Evolutionary conservation across 2,888 invertebrate species (phyloP), one percentile per base, ranked within the genome.

Genomic region (Hypomecis punctinalis): DNA sequence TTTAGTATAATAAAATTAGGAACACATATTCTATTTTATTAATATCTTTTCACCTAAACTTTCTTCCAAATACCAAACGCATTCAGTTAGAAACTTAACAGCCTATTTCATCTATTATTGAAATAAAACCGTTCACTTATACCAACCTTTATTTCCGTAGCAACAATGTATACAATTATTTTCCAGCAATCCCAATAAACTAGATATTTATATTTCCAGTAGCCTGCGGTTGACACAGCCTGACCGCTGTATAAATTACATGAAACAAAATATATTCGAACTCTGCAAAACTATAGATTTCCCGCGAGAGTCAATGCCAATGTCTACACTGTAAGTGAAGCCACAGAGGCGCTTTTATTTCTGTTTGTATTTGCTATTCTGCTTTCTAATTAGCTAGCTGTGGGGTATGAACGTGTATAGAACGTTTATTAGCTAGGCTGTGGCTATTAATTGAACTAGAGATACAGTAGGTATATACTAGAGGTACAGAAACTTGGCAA

Each of bases 231-330:
- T 36, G 59, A 57, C 60, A 39, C 57, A 53, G 69, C 68, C 47
- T 59, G 59, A 72, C 71, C 73, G 57, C 70, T 63, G 67, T 75
- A 76, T 75, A 78, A 76, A 77, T 79, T 79, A 79, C 79, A 75
- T 74, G 23, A 23, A 23, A 23, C 23, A 72, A 79, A 78, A 76
- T 76, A 74, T 77, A 76, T 77, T 68, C 67, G 55, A 74, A 79
- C 67, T 76, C 71, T 63, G 69, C 73, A 69, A 72, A 75, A 65
- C 65, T 67, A 70, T 65, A 80, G 76, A 82, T 82, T 82, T 82
- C 82, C 81, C 79, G 35, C 0, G 79, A 68, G 81, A 47, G 9
- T 63, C 51, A 66, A 69, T 64, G 69, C 69, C 72, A 67, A 68
- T 68, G 63, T 48, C 63, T 66, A 61, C 52, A 49, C 54, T 52